Percentiles rank a stretch among this genome's conserved stretches.
phyloP scores from a whole-genome alignment of 2,888 invertebrate genomes.

The Periphyllus acericola region DNA sequence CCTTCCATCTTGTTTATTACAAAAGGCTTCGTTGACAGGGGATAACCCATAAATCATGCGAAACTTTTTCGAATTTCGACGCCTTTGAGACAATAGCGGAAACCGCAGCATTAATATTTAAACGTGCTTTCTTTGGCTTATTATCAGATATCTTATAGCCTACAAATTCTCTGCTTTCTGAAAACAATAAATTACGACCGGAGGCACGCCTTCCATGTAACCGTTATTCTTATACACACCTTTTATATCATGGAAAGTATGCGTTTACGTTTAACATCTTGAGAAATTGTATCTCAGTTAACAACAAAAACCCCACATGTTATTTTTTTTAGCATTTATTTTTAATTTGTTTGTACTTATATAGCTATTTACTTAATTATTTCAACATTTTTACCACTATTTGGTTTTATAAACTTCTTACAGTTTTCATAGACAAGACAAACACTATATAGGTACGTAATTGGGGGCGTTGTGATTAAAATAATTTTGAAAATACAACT shows the following conservation, averaged over 20 bases:
- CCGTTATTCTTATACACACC: background rate
- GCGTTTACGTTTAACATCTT: background rate
- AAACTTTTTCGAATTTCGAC: constrained; percentile 49
- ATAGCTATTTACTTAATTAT: too few species aligned
- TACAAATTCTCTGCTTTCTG: constrained; percentile 18
- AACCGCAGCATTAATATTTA: constrained; percentile 57
- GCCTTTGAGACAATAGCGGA: constrained; percentile 50
- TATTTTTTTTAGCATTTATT: too few species aligned
- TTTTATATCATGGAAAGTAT: background rate
- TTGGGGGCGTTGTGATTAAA: too few species aligned
- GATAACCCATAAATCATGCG: constrained; percentile 57
- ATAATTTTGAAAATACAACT: too few species aligned
- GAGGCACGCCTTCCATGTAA: constrained; percentile 4
- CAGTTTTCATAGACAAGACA: too few species aligned
- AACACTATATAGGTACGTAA: too few species aligned
- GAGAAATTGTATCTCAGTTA: background rate
- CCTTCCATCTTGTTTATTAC: constrained; percentile 47
- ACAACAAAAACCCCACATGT: background rate
- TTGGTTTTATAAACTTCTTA: too few species aligned
- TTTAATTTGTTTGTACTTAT: background rate
- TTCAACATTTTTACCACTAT: too few species aligned
- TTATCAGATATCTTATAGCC: constrained; percentile 44
- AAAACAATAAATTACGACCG: constrained; percentile 33
- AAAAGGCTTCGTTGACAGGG: constrained; percentile 52
- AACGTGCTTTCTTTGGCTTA: constrained; percentile 45